These are phyloP conservation scores for Caenorhabditis japonica DNA, from an alignment of 2,888 invertebrate species.

Conservation along the genomic window DNA sequence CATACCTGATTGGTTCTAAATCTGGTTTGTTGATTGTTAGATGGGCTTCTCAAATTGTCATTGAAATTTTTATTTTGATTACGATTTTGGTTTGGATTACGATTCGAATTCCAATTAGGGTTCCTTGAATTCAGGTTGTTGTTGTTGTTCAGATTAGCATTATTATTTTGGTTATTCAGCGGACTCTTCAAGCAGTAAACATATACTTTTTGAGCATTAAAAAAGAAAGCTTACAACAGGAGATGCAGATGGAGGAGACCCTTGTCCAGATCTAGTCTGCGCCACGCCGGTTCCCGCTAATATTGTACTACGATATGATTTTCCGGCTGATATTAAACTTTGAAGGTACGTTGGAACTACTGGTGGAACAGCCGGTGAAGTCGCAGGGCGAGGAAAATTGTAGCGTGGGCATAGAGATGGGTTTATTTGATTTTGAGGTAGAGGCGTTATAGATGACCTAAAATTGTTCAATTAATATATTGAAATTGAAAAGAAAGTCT, in stretches of 20 bases:
- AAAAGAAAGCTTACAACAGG: slow-evolving; percentile 30
- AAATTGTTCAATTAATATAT: slow-evolving; percentile 1
- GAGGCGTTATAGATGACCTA: slow-evolving; percentile 32
- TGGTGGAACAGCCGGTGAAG: slow-evolving; percentile 20
- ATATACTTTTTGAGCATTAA: too few species aligned
- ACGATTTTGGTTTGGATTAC: slow-evolving; percentile 12
- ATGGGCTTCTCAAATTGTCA: not conserved
- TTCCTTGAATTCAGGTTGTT: slow-evolving; percentile 9
- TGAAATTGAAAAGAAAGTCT: not conserved
- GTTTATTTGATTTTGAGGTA: slow-evolving; percentile 29
- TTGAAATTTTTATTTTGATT: slow-evolving; percentile 4
- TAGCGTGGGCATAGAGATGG: slow-evolving; percentile 34
- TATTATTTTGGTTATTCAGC: slow-evolving; percentile 21
- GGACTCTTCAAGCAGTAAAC: slow-evolving; percentile 25
- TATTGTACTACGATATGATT: slow-evolving; percentile 19
- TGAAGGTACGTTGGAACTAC: slow-evolving; percentile 20
- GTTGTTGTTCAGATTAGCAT: slow-evolving; percentile 16
- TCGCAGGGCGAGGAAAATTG: slow-evolving; percentile 27
- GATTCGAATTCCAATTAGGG: not conserved
- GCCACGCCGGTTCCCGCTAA: slow-evolving; percentile 1
- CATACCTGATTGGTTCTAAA: too few species aligned
- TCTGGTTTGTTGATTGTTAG: not conserved
- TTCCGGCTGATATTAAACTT: slow-evolving; percentile 28
- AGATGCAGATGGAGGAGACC: slow-evolving; percentile 39
- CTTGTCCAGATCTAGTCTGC: slow-evolving; percentile 26